Evolutionary conservation across 37 sponge, comb jelly and placozoan genomes (phyloP).

Genomic region (Ianthella basta): DNA sequence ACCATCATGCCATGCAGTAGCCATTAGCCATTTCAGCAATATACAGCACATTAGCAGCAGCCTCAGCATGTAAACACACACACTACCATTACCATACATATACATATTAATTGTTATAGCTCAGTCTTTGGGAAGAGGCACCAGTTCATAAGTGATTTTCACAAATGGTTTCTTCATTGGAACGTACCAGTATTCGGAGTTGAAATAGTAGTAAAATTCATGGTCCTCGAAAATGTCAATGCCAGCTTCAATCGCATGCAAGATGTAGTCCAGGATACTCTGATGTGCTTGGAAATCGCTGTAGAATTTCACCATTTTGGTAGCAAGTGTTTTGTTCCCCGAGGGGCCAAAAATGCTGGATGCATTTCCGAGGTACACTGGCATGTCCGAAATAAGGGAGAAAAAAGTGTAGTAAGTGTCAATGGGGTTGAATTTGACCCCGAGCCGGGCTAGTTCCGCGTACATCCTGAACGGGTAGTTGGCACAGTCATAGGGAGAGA

Average conservation of each 20-base stretch:
- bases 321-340: constrained; percentile 44
- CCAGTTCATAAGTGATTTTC: constrained; percentile 47
- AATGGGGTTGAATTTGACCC: constrained; percentile 17
- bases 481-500: constrained; percentile 66
- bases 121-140: constrained; percentile 53
- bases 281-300: constrained; percentile 58
- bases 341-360: constrained; percentile 52
- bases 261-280: background rate
- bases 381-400: constrained; percentile 47
- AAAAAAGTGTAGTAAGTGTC: constrained; percentile 53
- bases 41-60: too few species aligned
- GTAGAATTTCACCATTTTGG: constrained; percentile 43
- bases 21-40: too few species aligned
- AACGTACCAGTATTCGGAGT: constrained; percentile 66
- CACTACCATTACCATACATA: background rate
- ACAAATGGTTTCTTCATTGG: constrained; percentile 58
- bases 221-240: constrained; percentile 45
- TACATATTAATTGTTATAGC: background rate
- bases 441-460: constrained; percentile 32
- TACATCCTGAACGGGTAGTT: constrained; percentile 53
- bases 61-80: background rate
- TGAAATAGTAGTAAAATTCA: constrained; percentile 69
- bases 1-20: too few species aligned
- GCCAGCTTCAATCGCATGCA: constrained; percentile 33
- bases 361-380: constrained; percentile 52